Percentiles rank a stretch among this genome's conserved stretches.
phyloP scores from a whole-genome alignment of 92 coral and sea anemone genomes.

The Umimayanthus chanpuru region DNA sequence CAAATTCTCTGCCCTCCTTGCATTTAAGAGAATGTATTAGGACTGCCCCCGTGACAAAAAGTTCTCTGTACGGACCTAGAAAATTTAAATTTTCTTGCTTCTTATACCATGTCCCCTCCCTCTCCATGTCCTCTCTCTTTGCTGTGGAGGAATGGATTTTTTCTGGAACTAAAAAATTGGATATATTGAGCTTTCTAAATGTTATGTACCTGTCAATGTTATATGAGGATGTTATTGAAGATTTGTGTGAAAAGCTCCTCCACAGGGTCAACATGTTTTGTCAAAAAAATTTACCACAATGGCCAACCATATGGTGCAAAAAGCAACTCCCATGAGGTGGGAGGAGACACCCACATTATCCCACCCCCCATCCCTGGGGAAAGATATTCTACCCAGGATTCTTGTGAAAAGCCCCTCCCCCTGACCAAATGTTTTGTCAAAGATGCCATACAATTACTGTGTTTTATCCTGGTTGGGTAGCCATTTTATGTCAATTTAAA shows the following conservation, averaged over 20 bases:
- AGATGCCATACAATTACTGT: conserved; percentile 4
- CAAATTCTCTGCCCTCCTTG: too few relatives aligned
- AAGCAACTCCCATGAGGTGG: conserved; percentile 7
- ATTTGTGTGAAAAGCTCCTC: conserved; percentile 6
- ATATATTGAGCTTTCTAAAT: conserved; percentile 1
- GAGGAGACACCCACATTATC: conserved; percentile 15
- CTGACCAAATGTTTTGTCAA: conserved; percentile 10
- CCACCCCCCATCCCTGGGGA: neutral
- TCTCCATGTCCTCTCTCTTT: conserved; percentile 6
- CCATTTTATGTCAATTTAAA: conserved; percentile 6
- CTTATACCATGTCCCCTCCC: neutral
- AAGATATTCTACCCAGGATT: conserved; percentile 2
- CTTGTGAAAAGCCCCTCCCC: conserved; percentile 2
- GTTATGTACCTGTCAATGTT: conserved; percentile 10
- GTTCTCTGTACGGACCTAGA: too few relatives aligned
- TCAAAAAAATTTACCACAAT: conserved; percentile 7
- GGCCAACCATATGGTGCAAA: conserved; percentile 18
- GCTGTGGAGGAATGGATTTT: neutral
- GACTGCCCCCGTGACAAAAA: too few relatives aligned
- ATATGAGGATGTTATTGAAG: neutral
- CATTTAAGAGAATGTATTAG: too few relatives aligned
- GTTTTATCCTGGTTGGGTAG: conserved; percentile 8
- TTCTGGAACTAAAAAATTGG: conserved; percentile 13
- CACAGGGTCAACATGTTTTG: conserved; percentile 15
- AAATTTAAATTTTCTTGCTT: conserved; percentile 7